Percentiles rank a stretch among this genome's conserved stretches.
phyloP scores from a whole-genome alignment of 2,113 vertebrate species.

The Cygnus atratus region DNA sequence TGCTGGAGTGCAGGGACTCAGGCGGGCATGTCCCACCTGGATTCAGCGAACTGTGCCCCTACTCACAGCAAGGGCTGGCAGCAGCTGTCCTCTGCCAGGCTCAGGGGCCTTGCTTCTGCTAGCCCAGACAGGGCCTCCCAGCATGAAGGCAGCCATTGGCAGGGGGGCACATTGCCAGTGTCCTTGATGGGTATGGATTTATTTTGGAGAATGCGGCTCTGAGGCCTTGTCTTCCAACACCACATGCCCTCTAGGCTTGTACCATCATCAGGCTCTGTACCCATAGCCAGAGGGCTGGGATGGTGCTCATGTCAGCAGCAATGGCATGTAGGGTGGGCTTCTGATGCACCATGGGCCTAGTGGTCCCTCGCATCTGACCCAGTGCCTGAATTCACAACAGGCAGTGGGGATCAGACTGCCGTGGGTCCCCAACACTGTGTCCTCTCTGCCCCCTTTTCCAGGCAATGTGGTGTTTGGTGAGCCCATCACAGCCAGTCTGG shows the following conservation, averaged over 20 bases:
- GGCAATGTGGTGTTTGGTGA: constrained; percentile 97
- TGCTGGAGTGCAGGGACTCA: neutral
- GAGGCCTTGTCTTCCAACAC: fast-evolving
- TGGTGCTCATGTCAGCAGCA: neutral
- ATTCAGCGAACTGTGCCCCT: neutral
- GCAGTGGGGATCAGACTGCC: fast-evolving
- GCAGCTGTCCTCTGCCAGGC: neutral
- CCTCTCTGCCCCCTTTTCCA: constrained; percentile 42
- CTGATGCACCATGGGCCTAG: neutral
- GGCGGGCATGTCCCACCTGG: fast-evolving
- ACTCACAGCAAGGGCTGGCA: neutral
- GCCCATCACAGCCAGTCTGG: constrained; percentile 94
- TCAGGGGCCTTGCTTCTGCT: neutral
- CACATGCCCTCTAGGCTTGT: neutral
- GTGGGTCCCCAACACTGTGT: fast-evolving
- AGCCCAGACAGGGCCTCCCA: too few relatives aligned
- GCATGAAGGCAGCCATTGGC: too few relatives aligned
- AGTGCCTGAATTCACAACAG: neutral
- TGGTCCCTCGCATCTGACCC: neutral
- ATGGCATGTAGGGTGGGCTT: neutral
- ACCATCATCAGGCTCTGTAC: neutral
- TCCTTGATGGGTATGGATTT: fast-evolving
- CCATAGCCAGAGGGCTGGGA: neutral
- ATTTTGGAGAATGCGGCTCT: too few relatives aligned
- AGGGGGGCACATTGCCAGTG: too few relatives aligned